Percentiles rank a stretch among this genome's conserved stretches.
These are phyloP conservation scores for Bos javanicus DNA, from an alignment of 2,113 vertebrate species.

Conservation along the genomic window DNA sequence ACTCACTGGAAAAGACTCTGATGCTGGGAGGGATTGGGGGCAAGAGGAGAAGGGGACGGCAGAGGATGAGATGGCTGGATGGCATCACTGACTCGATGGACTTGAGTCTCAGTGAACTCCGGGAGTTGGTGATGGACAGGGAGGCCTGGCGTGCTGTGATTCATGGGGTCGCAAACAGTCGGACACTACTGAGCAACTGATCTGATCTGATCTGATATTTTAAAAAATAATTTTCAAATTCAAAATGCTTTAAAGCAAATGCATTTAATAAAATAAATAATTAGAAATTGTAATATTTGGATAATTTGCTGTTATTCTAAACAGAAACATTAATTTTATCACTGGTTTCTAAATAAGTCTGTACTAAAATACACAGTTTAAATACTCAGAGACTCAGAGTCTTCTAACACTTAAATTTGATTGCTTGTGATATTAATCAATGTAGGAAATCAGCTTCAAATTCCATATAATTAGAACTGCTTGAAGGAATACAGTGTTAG, in stretches of 20 bases:
- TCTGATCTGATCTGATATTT: background rate
- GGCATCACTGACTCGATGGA: too few relatives aligned
- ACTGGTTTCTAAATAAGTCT: background rate
- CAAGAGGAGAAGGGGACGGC: too few relatives aligned
- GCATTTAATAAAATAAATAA: background rate
- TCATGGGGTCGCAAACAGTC: too few relatives aligned
- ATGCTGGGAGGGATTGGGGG: too few relatives aligned
- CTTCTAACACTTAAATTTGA: constrained; percentile 10
- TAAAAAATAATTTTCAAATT: background rate
- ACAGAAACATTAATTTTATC: background rate
- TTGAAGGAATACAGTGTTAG: background rate
- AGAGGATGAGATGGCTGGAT: too few relatives aligned
- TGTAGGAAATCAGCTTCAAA: constrained; percentile 31
- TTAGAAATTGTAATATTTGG: background rate
- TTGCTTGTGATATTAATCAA: constrained; percentile 27
- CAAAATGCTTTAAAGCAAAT: background rate
- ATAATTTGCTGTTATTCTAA: background rate
- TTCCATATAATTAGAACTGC: constrained; percentile 21
- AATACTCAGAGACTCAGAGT: background rate
- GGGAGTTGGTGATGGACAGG: too few relatives aligned
- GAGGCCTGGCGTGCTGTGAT: too few relatives aligned
- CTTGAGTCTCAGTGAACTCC: too few relatives aligned
- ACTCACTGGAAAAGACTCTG: too few relatives aligned
- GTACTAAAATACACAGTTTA: constrained; percentile 13
- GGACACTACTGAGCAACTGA: too few relatives aligned